Conservation (phyloP, 1,140 invertebrate species). For the Manduca sexta region DNA sequence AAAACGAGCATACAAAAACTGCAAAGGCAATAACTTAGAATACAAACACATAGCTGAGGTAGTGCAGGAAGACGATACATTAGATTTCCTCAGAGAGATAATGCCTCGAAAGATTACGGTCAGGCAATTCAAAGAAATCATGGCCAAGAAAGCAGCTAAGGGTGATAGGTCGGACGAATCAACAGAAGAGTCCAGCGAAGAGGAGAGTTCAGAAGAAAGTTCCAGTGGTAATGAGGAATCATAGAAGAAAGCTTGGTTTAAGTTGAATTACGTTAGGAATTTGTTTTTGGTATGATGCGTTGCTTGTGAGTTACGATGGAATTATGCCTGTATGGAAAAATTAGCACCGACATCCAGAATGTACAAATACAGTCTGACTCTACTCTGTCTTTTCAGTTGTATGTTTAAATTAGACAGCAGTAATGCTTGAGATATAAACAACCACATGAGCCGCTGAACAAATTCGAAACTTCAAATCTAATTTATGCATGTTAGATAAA, state of each 20-base stretch:
- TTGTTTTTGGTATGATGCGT: too few relatives aligned
- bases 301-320: too few relatives aligned
- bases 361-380: too few relatives aligned
- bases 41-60: constrained; percentile 82
- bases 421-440: too few relatives aligned
- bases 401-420: too few relatives aligned
- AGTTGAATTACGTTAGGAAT: too few relatives aligned
- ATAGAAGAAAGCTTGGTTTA: background rate
- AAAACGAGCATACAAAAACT: constrained; percentile 73
- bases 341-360: too few relatives aligned
- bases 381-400: too few relatives aligned
- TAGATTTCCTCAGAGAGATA: constrained; percentile 81
- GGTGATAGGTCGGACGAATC: constrained; percentile 49
- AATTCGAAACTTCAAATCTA: too few relatives aligned
- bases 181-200: constrained; percentile 52
- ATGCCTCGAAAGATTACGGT: constrained; percentile 83
- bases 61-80: constrained; percentile 77
- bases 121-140: constrained; percentile 77
- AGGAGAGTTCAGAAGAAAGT: constrained; percentile 46
- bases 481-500: too few relatives aligned
- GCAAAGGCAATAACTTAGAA: constrained; percentile 69
- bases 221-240: constrained; percentile 36
- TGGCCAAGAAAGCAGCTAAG: constrained; percentile 73
- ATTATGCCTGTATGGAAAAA: too few relatives aligned
- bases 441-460: too few relatives aligned